Evolutionary conservation across 2,113 vertebrate species (phyloP).

Genomic region (Genyomyrus donnyi): DNA sequence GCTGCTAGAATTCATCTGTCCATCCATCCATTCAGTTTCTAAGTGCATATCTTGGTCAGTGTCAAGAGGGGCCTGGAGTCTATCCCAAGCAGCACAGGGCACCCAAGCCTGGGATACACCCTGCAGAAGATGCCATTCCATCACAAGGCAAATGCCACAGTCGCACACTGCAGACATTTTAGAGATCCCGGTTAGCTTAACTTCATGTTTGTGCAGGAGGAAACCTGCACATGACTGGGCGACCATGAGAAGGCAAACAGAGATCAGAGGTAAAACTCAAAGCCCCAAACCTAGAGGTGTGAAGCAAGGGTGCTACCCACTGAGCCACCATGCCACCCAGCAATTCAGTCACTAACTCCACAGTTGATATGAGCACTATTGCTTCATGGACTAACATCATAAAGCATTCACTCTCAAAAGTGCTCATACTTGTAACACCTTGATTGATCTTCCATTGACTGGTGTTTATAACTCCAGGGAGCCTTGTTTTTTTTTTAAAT

Average conservation of each 20-base stretch:
- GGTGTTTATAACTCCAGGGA: not conserved
- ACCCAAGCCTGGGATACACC: not conserved
- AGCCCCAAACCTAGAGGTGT: not conserved
- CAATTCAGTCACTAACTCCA: not conserved
- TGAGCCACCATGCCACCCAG: not conserved
- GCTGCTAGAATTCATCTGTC: not conserved
- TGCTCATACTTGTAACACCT: not conserved
- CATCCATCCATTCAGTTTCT: not conserved
- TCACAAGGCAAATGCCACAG: not conserved
- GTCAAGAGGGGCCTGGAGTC: not conserved
- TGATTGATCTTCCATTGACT: not conserved
- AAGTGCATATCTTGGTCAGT: not conserved
- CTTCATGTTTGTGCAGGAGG: not conserved
- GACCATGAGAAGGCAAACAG: not conserved
- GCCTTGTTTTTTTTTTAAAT: conserved; percentile 4
- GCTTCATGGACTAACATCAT: not conserved
- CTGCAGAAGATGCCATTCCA: not conserved
- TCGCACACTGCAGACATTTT: not conserved
- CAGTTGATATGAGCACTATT: not conserved
- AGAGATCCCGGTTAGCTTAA: not conserved
- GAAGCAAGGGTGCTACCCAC: not conserved
- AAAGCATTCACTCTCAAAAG: not conserved
- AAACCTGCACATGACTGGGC: not conserved
- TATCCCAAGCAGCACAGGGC: not conserved
- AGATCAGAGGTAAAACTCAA: not conserved